phyloP scores from a whole-genome alignment of 2,797 vertebrate species.

The Microctenopoma lineatum region DNA sequence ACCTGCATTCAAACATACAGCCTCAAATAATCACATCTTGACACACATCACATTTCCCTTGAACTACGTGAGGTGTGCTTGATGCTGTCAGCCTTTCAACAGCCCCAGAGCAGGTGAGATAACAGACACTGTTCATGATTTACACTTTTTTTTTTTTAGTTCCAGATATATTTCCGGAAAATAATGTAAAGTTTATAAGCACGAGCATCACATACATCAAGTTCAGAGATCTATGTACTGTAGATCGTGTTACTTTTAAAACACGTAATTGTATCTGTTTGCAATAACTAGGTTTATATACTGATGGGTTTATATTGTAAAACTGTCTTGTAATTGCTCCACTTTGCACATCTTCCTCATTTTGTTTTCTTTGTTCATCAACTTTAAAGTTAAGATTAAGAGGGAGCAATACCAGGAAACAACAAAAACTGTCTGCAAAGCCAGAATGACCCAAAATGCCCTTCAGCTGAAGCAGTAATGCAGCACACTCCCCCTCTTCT shows the following conservation, averaged over 20 bases:
- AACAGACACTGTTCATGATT: conserved; percentile 4
- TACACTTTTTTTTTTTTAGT: conserved; percentile 7
- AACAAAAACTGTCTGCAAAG: conserved; percentile 20
- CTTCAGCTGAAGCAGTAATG: conserved; percentile 32
- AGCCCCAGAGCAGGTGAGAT: background rate
- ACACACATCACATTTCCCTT: conserved; percentile 36
- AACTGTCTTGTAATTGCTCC: conserved; percentile 2
- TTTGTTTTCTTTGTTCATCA: background rate
- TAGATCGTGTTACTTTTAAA: background rate
- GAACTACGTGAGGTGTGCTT: conserved; percentile 20
- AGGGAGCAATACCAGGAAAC: background rate
- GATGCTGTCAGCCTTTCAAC: conserved; percentile 20
- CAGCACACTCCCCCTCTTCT: conserved; percentile 27
- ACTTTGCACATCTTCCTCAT: background rate
- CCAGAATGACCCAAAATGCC: conserved; percentile 26
- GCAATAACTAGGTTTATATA: conserved; percentile 26
- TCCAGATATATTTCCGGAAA: too few relatives aligned
- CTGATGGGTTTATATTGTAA: conserved; percentile 14
- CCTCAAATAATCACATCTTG: conserved; percentile 41
- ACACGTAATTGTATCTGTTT: conserved; percentile 2
- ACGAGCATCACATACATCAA: background rate
- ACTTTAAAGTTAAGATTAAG: conserved; percentile 15
- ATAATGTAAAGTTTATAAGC: background rate
- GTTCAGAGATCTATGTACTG: too few relatives aligned
- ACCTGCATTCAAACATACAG: conserved; percentile 28